Base-by-base conservation (phyloP, 2,888 invertebrate species). In the Anodontia alba region DNA sequence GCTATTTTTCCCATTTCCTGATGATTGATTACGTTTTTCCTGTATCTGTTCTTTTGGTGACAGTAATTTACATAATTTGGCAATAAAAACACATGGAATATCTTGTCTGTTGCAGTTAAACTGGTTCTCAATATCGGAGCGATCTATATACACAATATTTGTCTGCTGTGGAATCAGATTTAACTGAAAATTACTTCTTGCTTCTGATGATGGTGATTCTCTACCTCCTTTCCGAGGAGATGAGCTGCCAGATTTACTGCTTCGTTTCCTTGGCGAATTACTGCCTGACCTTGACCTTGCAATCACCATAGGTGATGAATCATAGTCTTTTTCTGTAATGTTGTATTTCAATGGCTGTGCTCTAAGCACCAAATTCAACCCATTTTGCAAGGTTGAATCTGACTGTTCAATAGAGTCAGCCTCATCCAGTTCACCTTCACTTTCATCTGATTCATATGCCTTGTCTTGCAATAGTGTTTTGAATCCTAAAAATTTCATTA, bases 121-220 rank as follows among this genome's bases (percentile, higher is more conserved):
- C 54, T 89, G 87, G 66, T 84, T 88, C 38, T 83, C 86, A 8
- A 89, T 73, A 69, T 90, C 91, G 23, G 88, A 80, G 23, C 83
- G 83, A 57, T 90, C 90, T 26, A 92, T 89, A 81, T 89, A 92
- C 15, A 92, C 87, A 31, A 87, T 89, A 26, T 89, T 87, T 5
- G 91, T 88, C 70, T 90, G 90, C 31, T 87, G 86, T 0, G 87
- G 82, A 75, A 82, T 78, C 62, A 79, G 77, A 33, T 81, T 83
- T 5, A 79, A 29, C 29, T 54, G 73, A 67, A 86, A 86, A 69
- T 49, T 70, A 12, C 76, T 76, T 57, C 68, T 77, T 15, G 80
- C 73, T 46, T 62, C 62, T 0, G 81, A 79, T 12, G 73, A 49
- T 8, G 76, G 69, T 3, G 80, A 73, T 23, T 84, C 84, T 10